Base-by-base conservation (phyloP, 1,140 invertebrate species). In the Trichonephila clavipes region DNA sequence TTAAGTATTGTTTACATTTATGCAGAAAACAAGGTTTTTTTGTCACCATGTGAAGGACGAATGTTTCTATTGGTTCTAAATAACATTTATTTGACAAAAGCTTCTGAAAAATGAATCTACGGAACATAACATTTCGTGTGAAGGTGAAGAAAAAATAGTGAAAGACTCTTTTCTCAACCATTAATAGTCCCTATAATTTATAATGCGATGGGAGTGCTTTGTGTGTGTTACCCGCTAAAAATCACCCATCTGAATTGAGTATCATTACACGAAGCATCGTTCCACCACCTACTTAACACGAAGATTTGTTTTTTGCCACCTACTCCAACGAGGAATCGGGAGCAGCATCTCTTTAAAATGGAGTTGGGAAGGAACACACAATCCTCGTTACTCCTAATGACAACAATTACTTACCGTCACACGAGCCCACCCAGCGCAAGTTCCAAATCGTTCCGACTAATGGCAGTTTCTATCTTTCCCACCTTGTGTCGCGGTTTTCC, bases 381-480 rank as follows among this genome's bases (percentile, higher is more conserved):
- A 88, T 72, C 87, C 87, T 88, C 87, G 87, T 88, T 88, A 69
- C 72, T 72, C 28, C 44, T 88, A 88, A 88, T 88, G 87, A 88
- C 87, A 88, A 88, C 87, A 88, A 88, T 88, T 88, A 88, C 87
- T 88, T 88, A 88, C 87, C 69, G 87, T 88, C 87, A 88, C 19
- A 88, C 19, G 64, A 88, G 12, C 87, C 87, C 87, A 88, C 64
- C 64, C 87, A 34, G 64, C 21, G 87, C n/a, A 88, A 88, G 87
- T 18, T 88, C 44, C 19, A 51, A 64, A 69, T 88, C 87, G 40
- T 88, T 88, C 64, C 51, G 34, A 88, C 87, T 69, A 88, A 88
- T 88, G 87, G 64, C 87, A 88, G 40, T 88, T 88, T 34, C 87
- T 64, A 88, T 88, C 64, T 88, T 88, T 88, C 64, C 44, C 87